phyloP scores from a whole-genome alignment of 1,140 invertebrate genomes.

The Drosophila ogumai region DNA sequence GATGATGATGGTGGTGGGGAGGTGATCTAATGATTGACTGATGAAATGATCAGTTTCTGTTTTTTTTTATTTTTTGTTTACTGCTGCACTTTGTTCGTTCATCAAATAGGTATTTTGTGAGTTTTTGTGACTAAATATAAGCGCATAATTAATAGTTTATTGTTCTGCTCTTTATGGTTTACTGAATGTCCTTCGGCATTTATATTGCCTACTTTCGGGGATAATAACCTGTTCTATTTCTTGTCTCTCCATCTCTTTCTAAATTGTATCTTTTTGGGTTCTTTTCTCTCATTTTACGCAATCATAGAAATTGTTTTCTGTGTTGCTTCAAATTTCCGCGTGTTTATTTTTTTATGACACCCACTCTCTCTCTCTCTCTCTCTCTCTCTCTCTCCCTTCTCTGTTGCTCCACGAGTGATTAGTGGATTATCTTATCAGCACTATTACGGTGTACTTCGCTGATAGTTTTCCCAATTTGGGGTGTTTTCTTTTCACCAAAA shows the following conservation, averaged over 20 bases:
- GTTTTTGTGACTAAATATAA: conserved; percentile 8
- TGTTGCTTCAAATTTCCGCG: conserved; percentile 62
- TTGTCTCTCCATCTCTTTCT: neutral
- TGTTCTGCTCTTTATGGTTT: conserved; percentile 1
- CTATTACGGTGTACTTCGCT: conserved; percentile 9
- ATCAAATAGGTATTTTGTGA: conserved; percentile 29
- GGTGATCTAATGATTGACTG: conserved; percentile 39
- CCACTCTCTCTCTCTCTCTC: conserved; percentile 14
- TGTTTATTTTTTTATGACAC: conserved; percentile 64
- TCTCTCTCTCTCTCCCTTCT: neutral
- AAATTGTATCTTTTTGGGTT: neutral
- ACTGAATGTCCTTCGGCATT: conserved; percentile 38
- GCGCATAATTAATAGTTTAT: conserved; percentile 19
- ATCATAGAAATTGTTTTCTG: conserved; percentile 37
- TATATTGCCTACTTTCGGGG: conserved; percentile 64
- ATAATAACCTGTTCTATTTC: conserved; percentile 3
- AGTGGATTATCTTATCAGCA: conserved; percentile 72
- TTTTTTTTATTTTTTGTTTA: neutral
- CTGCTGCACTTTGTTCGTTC: conserved; percentile 19
- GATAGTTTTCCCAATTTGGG: conserved; percentile 34
- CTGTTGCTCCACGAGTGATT: conserved; percentile 14
- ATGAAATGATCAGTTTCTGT: conserved; percentile 21
- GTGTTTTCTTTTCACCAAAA: conserved; percentile 6
- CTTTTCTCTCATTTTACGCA: conserved; percentile 51
- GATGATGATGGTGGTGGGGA: neutral